These are phyloP conservation scores for Brachynemurus nebulosus DNA, from an alignment of 2,888 invertebrate species.

Conservation along the genomic window DNA sequence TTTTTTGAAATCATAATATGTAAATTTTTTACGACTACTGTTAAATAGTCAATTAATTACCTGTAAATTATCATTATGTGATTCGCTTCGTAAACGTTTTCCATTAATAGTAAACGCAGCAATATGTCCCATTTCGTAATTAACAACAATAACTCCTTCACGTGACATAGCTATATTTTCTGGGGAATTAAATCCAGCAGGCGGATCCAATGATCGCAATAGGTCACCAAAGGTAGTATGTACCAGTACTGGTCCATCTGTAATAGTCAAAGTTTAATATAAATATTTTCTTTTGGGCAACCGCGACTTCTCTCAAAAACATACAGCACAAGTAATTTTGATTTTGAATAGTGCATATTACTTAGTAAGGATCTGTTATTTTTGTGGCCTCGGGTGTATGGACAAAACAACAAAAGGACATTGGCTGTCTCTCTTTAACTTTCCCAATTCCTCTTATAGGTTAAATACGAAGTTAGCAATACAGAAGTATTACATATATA, in stretches of 20 bases:
- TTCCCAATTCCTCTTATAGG: too few relatives aligned
- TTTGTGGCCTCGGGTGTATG: too few relatives aligned
- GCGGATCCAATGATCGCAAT: constrained; percentile 76
- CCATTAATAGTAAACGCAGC: constrained; percentile 94
- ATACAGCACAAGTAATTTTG: too few relatives aligned
- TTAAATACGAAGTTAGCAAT: too few relatives aligned
- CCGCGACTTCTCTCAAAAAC: too few relatives aligned
- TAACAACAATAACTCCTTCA: constrained; percentile 91
- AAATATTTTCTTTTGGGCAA: constrained; percentile 3
- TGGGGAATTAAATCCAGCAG: constrained; percentile 58
- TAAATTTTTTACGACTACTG: too few relatives aligned
- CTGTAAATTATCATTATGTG: constrained; percentile 90
- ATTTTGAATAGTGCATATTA: too few relatives aligned
- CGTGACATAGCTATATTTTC: constrained; percentile 87
- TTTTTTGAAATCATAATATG: too few relatives aligned
- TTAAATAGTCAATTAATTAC: constrained; percentile 38
- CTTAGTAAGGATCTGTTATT: too few relatives aligned
- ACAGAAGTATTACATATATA: too few relatives aligned
- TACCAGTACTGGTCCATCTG: constrained; percentile 91
- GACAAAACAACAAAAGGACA: too few relatives aligned
- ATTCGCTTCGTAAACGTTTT: constrained; percentile 72
- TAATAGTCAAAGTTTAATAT: constrained; percentile 11
- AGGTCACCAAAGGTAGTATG: constrained; percentile 98
- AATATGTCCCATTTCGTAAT: constrained; percentile 83
- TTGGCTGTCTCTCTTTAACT: too few relatives aligned